Base-by-base conservation (phyloP, 2,888 invertebrate species). In the Drosophila kambysellisi region DNA sequence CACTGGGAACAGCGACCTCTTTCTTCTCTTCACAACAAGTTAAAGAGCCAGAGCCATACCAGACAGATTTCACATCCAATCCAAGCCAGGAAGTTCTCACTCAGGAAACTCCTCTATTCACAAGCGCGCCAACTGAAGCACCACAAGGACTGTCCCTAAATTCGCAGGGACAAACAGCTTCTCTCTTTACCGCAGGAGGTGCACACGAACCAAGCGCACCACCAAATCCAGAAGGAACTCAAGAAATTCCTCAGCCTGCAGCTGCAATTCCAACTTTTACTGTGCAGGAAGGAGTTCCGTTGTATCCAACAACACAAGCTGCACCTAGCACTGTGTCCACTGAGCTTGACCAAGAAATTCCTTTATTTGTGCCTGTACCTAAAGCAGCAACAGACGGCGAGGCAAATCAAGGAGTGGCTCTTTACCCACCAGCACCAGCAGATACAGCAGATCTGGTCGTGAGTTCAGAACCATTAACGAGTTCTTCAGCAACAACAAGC, bases 291-390 rank as follows among this genome's bases (percentile, higher is more conserved):
- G 43, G 32, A 17, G 29, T 60, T 11, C 33, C 57, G 6, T 29
- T 77, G 17, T 62, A 51, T 68, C 59, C 69, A 15, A 20, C 64
- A 32, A 43, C 60, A 35, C 35, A 39, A 52, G 37, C 33, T 15
- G 37, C 5, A 29, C 6, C 46, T 3, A 25, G 32, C 9, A 29
- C 62, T 32, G 17, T 52, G 25, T n/a, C 57, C 11, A 37, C 76
- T 39, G 57, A 60, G 29, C 11, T 46, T 7, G 41, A 52, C 0
- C 60, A 60, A 25, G 60, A 25, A 33, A 30, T 41, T 20, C 70
- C 78, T 20, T 25, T 83, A n/a, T 88, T 78, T 65, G 83, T 88
- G 52, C 83, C 83, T 3, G 88, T 84, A 1, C 82, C 85, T 33
- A 33, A 56, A 20, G 41, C 50, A 32, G 30, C 56, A 56, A 5